These are phyloP conservation scores for Epinotia demarniana DNA, from an alignment of 2,888 invertebrate species.

Conservation along the genomic window DNA sequence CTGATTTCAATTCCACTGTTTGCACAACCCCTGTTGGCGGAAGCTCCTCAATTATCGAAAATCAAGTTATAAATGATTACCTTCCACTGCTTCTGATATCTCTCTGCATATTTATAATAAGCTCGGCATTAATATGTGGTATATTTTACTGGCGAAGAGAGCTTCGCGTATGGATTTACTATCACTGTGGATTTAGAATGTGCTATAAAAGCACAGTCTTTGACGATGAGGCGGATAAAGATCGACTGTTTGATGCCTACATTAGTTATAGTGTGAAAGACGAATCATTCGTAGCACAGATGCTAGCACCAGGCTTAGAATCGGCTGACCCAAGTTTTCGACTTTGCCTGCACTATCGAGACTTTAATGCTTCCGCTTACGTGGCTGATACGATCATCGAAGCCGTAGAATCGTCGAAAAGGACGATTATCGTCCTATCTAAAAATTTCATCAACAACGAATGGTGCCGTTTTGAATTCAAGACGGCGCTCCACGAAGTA, in stretches of 20 bases:
- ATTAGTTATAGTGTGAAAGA: slow-evolving; percentile 97
- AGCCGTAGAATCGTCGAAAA: slow-evolving; percentile 95
- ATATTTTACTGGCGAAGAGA: slow-evolving; percentile 92
- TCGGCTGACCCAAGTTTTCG: slow-evolving; percentile 92
- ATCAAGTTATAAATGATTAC: slow-evolving; percentile 92
- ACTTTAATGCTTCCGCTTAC: slow-evolving; percentile 94
- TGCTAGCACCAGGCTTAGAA: slow-evolving; percentile 94
- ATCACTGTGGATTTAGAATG: slow-evolving; percentile 93
- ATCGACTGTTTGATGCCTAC: slow-evolving; percentile 97
- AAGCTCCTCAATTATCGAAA: slow-evolving; percentile 89
- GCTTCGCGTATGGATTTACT: slow-evolving; percentile 93
- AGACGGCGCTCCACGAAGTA: slow-evolving; percentile 95
- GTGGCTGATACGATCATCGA: slow-evolving; percentile 96
- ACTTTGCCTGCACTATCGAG: slow-evolving; percentile 95
- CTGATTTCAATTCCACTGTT: slow-evolving; percentile 91
- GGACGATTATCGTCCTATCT: slow-evolving; percentile 95
- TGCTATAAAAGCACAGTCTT: slow-evolving; percentile 93
- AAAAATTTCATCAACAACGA: slow-evolving; percentile 97
- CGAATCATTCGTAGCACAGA: slow-evolving; percentile 95
- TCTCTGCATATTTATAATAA: slow-evolving; percentile 90
- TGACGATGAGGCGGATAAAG: slow-evolving; percentile 92
- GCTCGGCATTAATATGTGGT: slow-evolving; percentile 90
- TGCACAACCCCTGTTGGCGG: slow-evolving; percentile 90
- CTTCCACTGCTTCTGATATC: slow-evolving; percentile 91
- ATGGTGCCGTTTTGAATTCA: slow-evolving; percentile 98